A percentile compares a stretch with the other conserved stretches of the same genome.
These are phyloP conservation scores for Tamias sibiricus DNA, from an alignment of 2,113 vertebrate genomes.

Conservation along the genomic window DNA sequence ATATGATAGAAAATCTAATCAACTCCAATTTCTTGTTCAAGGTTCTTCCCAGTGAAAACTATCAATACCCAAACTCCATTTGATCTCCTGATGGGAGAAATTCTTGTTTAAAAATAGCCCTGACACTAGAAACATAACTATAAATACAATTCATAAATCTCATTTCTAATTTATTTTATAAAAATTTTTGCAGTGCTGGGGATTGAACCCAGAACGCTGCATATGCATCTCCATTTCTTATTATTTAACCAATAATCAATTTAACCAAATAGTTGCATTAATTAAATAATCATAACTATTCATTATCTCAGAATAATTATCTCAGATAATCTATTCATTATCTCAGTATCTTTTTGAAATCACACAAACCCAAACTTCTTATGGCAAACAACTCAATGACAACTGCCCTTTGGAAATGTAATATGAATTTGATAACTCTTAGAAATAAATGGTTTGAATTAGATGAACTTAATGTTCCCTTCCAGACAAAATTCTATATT, in stretches of 20 bases:
- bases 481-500: conserved; percentile 15
- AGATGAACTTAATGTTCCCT: not conserved
- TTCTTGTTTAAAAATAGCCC: not conserved
- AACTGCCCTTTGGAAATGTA: conserved; percentile 35
- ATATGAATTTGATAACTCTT: conserved; percentile 24
- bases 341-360: not conserved
- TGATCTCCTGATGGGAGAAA: not conserved
- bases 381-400: conserved; percentile 12
- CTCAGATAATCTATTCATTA: not conserved
- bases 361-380: not conserved
- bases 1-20: conserved; percentile 15
- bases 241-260: conserved; percentile 21
- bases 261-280: conserved; percentile 30
- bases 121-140: not conserved
- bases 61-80: not conserved
- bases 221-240: too few species aligned
- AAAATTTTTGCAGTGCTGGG: not conserved
- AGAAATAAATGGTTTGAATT: conserved; percentile 28
- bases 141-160: conserved; percentile 44
- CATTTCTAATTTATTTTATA: not conserved
- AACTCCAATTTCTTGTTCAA: not conserved
- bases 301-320: too few species aligned
- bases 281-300: conserved; percentile 34
- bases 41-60: not conserved
- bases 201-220: not conserved